A percentile compares a stretch with the other conserved stretches of the same genome.
Conservation (phyloP, 2,113 vertebrate species). For the Chamaetylas fuelleborni region DNA sequence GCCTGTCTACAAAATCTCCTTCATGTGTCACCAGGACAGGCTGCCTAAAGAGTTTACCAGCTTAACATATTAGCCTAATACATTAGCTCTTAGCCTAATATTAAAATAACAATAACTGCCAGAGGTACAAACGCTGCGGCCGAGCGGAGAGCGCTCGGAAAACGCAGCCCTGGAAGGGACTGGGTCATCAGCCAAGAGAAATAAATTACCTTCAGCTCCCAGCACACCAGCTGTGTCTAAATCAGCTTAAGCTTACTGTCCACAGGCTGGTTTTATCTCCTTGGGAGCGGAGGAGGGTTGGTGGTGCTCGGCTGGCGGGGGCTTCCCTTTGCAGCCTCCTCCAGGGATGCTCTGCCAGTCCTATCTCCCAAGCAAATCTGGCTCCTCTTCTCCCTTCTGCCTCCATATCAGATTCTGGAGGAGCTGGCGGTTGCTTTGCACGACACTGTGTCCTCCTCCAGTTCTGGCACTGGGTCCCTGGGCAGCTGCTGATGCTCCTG, state of each 20-base stretch:
- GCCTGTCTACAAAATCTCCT: slow-evolving; percentile 38
- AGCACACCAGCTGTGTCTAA: slow-evolving; percentile 22
- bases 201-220: slow-evolving; percentile 50
- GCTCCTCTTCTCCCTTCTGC: background rate
- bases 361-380: background rate
- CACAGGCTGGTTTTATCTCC: background rate
- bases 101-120: slow-evolving; percentile 46
- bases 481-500: background rate
- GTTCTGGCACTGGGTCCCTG: rapidly evolving
- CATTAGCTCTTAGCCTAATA: slow-evolving; percentile 29
- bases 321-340: background rate
- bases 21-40: slow-evolving; percentile 3
- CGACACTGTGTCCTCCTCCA: background rate
- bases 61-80: slow-evolving; percentile 31
- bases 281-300: background rate
- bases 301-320: rapidly evolving
- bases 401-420: background rate
- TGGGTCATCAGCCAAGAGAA: slow-evolving; percentile 44
- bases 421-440: background rate
- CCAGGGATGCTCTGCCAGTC: background rate
- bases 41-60: slow-evolving; percentile 6
- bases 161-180: background rate
- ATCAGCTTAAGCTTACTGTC: background rate
- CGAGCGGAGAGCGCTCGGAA: background rate
- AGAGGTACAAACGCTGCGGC: slow-evolving; percentile 16